phyloP scores from a whole-genome alignment of 1,140 invertebrate genomes.

The Calycopis cecrops region DNA sequence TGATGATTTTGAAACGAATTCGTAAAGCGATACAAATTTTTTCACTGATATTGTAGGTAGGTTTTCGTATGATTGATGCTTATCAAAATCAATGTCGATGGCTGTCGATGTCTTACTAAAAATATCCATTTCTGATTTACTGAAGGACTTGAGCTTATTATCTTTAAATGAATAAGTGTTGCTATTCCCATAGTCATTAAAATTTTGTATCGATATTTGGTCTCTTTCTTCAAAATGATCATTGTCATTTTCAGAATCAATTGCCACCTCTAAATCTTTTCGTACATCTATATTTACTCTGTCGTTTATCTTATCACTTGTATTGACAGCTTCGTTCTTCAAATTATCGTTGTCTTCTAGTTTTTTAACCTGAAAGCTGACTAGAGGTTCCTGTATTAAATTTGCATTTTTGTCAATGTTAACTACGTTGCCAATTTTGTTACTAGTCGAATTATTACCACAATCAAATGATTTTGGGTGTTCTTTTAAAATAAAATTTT shows the following conservation, averaged over 20 bases:
- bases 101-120: conserved; percentile 47
- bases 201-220: neutral
- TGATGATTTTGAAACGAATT: conserved; percentile 49
- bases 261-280: neutral
- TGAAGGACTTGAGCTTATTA: conserved; percentile 44
- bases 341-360: conserved; percentile 4
- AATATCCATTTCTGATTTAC: conserved; percentile 69
- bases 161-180: neutral
- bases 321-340: conserved; percentile 5
- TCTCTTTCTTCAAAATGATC: neutral
- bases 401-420: conserved; percentile 6
- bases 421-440: neutral
- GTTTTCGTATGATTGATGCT: conserved; percentile 65
- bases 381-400: conserved; percentile 7
- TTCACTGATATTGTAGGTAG: conserved; percentile 61
- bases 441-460: conserved; percentile 8
- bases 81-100: conserved; percentile 44
- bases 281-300: neutral
- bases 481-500: conserved; percentile 16
- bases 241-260: neutral
- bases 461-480: neutral
- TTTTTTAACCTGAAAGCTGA: conserved; percentile 18
- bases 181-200: neutral
- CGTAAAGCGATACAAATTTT: conserved; percentile 59
- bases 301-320: neutral